Evolutionary conservation across 2,113 vertebrate species (phyloP).

Genomic region (Seriola dumerili): DNA sequence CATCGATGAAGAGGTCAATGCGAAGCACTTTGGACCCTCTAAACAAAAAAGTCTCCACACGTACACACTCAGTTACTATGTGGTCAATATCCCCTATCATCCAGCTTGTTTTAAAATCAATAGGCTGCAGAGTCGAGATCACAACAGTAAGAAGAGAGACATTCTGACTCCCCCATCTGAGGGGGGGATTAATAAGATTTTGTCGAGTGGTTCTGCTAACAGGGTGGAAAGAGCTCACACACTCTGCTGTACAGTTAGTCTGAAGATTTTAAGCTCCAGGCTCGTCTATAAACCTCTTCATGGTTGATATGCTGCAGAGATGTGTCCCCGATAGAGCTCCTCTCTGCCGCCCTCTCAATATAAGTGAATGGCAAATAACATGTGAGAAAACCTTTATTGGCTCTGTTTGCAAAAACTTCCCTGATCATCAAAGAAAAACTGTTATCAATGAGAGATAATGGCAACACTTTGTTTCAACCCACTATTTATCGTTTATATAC

Average conservation of each 20-base stretch:
- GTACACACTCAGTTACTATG: constrained; percentile 46
- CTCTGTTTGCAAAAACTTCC: too few relatives aligned
- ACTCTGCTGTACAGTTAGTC: neutral
- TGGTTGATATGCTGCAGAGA: neutral
- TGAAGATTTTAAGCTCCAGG: neutral
- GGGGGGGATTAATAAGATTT: constrained; percentile 23
- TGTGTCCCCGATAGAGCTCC: too few relatives aligned
- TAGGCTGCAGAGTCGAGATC: constrained; percentile 18
- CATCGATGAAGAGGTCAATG: constrained; percentile 63
- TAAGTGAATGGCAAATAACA: neutral
- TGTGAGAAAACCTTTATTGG: neutral
- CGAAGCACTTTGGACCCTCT: constrained; percentile 51
- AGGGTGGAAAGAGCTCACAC: constrained; percentile 18
- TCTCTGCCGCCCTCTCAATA: neutral
- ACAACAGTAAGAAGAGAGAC: constrained; percentile 35
- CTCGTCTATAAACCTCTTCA: neutral
- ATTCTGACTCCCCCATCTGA: constrained; percentile 28
- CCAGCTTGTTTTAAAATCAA: constrained; percentile 41
- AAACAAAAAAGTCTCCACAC: constrained; percentile 51
- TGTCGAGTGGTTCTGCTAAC: neutral
- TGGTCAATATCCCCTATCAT: constrained; percentile 54
- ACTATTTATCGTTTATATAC: too few relatives aligned
- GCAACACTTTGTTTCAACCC: too few relatives aligned
- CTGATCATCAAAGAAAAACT: neutral
- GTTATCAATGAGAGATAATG: too few relatives aligned